Percentiles rank a stretch among this genome's conserved stretches.
phyloP scores from a whole-genome alignment of 2,797 vertebrate species.

The Adelosebastes latens region DNA sequence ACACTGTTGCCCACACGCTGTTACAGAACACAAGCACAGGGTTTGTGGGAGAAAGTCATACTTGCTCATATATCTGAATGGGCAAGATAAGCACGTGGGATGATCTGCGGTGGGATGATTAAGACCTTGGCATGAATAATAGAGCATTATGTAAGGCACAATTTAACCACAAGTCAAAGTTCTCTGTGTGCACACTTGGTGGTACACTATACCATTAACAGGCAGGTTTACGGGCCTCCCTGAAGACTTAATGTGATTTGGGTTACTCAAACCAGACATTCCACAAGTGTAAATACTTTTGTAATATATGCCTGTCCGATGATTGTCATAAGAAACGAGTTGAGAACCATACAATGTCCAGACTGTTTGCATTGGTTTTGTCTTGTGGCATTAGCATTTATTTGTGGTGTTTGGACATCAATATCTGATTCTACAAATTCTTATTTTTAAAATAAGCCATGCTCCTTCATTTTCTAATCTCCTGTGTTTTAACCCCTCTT shows the following conservation, averaged over 20 bases:
- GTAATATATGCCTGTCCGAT: too few relatives aligned
- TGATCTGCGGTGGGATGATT: background rate
- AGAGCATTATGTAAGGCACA: background rate
- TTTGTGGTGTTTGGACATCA: too few relatives aligned
- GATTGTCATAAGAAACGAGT: too few relatives aligned
- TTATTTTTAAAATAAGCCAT: too few relatives aligned
- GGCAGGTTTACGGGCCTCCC: background rate
- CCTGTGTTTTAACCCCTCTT: too few relatives aligned
- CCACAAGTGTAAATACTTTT: too few relatives aligned
- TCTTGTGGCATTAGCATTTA: too few relatives aligned
- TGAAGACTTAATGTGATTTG: background rate
- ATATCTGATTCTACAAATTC: too few relatives aligned
- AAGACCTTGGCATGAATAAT: background rate
- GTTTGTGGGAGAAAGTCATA: conserved; percentile 6
- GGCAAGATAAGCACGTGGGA: background rate
- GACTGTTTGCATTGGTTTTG: too few relatives aligned
- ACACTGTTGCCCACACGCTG: conserved; percentile 3
- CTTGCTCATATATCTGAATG: conserved; percentile 20
- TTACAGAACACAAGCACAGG: background rate
- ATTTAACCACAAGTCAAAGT: background rate
- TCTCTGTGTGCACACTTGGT: background rate
- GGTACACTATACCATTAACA: background rate
- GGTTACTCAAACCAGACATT: too few relatives aligned
- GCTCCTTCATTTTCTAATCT: too few relatives aligned
- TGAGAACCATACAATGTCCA: too few relatives aligned